phyloP scores from a whole-genome alignment of 2,888 invertebrate genomes.

The Gymnoscelis rufifasciata region DNA sequence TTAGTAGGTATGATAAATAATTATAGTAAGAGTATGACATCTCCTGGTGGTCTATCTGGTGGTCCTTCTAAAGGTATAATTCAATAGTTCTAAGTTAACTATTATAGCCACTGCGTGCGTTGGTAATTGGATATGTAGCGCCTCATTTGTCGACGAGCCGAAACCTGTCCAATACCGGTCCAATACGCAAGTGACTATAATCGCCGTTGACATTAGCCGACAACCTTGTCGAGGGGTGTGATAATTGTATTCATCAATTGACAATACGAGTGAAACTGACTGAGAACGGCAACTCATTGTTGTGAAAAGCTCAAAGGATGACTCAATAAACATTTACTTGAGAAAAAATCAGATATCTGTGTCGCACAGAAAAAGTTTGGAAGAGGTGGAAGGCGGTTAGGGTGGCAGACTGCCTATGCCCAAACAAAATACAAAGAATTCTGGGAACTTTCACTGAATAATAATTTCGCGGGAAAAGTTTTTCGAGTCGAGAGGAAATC shows the following conservation, averaged over 20 bases:
- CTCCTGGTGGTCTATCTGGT: constrained; percentile 38
- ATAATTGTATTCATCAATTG: constrained; percentile 7
- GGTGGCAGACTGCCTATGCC: constrained; percentile 20
- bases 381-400: constrained; percentile 33
- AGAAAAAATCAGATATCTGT: constrained; percentile 41
- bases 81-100: no score
- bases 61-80: constrained; percentile 36
- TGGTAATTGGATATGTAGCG: constrained; percentile 59
- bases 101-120: constrained; percentile 29
- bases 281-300: constrained; percentile 14
- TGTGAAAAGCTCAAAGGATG: constrained; percentile 1
- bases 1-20: no score
- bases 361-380: constrained; percentile 47
- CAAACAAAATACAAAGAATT: constrained; percentile 66
- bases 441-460: constrained; percentile 70
- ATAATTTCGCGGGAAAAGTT: constrained; percentile 69
- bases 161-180: constrained; percentile 52
- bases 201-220: constrained; percentile 32
- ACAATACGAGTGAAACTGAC: constrained; percentile 7
- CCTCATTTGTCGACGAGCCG: constrained; percentile 50
- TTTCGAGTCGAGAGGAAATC: constrained; percentile 61
- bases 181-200: constrained; percentile 36
- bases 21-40: no score
- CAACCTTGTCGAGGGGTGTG: constrained; percentile 17
- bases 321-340: constrained; percentile 19